Evolutionary conservation across 2,113 vertebrate species (phyloP).

Genomic region (Tauraco erythrolophus): DNA sequence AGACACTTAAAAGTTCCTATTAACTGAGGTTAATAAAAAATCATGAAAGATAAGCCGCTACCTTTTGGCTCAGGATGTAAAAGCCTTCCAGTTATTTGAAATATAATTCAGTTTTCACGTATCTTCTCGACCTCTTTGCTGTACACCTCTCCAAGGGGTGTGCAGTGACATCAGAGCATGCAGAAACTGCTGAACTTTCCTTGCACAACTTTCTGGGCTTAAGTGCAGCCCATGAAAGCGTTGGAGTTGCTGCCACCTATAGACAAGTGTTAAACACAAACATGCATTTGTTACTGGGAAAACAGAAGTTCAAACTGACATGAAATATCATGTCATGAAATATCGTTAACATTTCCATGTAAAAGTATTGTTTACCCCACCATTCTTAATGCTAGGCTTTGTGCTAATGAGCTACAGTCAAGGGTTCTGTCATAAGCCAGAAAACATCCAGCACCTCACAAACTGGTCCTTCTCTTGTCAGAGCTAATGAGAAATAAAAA

Average conservation of each 20-base stretch:
- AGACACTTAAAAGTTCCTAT: not conserved
- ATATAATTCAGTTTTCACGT: not conserved
- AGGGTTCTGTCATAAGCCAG: not conserved
- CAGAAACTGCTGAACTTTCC: not conserved
- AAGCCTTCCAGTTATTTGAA: not conserved
- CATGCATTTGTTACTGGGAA: not conserved
- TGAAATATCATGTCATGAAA: no score
- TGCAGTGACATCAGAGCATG: not conserved
- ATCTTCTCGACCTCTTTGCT: not conserved
- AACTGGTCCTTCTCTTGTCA: not conserved
- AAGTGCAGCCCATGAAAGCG: not conserved
- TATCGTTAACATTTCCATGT: not conserved
- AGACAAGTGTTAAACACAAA: not conserved
- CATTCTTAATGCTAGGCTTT: not conserved
- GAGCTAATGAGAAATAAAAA: constrained; percentile 40
- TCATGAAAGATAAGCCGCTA: not conserved
- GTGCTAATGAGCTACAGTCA: not conserved
- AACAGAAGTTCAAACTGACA: not conserved
- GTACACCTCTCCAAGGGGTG: not conserved
- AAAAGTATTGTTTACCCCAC: not conserved
- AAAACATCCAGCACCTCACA: not conserved
- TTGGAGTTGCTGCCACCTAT: constrained; percentile 60
- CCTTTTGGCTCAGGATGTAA: not conserved
- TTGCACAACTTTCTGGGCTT: not conserved
- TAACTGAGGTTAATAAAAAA: constrained; percentile 7